These are phyloP conservation scores for Pangasianodon hypophthalmus DNA, from an alignment of 2,113 vertebrate species.

Conservation along the genomic window DNA sequence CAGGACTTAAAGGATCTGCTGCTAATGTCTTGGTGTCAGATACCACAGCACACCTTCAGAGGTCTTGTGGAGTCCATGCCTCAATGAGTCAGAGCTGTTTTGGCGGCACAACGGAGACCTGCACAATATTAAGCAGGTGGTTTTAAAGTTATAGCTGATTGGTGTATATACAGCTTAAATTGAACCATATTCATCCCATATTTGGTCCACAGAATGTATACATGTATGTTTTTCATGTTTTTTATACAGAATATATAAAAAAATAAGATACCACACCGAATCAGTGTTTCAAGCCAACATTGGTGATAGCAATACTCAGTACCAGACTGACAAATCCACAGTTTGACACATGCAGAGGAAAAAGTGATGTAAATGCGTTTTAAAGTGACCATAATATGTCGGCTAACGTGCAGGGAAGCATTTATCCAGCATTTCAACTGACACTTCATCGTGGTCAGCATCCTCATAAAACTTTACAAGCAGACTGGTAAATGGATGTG, in stretches of 20 bases:
- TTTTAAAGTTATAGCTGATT: too few relatives aligned
- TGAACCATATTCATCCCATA: neutral
- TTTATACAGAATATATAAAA: too few relatives aligned
- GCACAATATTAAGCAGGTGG: too few relatives aligned
- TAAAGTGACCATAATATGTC: neutral
- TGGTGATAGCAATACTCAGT: neutral
- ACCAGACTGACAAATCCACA: neutral
- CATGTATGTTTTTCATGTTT: too few relatives aligned
- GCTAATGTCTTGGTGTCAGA: too few relatives aligned
- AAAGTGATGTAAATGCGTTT: neutral
- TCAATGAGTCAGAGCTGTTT: too few relatives aligned
- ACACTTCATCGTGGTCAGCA: neutral
- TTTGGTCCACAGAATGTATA: neutral
- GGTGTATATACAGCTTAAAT: too few relatives aligned
- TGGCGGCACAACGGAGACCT: too few relatives aligned
- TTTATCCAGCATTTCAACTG: neutral
- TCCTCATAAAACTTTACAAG: constrained; percentile 46
- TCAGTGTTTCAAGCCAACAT: neutral
- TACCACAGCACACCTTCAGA: too few relatives aligned
- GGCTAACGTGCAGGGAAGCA: neutral
- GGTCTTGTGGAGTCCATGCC: too few relatives aligned
- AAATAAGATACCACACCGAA: neutral
- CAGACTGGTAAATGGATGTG: constrained; percentile 20
- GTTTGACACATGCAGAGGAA: neutral
- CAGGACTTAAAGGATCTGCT: too few relatives aligned